phyloP scores from a whole-genome alignment of 2,888 invertebrate genomes.

The Eurytoma adleriae region DNA sequence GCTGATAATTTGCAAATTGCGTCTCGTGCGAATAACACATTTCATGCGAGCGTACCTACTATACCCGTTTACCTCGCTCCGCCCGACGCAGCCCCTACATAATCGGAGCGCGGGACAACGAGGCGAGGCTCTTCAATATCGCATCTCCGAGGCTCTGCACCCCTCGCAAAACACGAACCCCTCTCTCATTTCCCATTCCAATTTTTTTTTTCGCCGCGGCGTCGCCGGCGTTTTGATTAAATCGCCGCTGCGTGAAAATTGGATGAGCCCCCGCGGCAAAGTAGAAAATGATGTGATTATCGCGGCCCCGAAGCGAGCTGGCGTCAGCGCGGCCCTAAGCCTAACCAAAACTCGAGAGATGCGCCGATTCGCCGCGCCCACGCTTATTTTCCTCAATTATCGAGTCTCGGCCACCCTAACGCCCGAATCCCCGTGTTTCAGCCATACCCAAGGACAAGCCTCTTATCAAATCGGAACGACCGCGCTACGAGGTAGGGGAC shows the following conservation, averaged over 20 bases:
- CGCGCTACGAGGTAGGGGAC: constrained; percentile 87
- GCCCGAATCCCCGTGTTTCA: constrained; percentile 77
- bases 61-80: too few species aligned
- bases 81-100: too few species aligned
- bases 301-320: constrained; percentile 35
- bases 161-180: neutral
- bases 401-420: neutral
- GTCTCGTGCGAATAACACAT: too few species aligned
- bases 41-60: too few species aligned
- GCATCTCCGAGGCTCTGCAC: neutral
- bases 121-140: constrained; percentile 18
- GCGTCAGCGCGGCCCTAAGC: constrained; percentile 20
- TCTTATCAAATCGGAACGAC: constrained; percentile 83
- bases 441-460: constrained; percentile 84
- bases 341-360: neutral
- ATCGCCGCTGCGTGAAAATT: constrained; percentile 59
- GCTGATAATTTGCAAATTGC: too few species aligned
- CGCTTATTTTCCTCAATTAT: too few species aligned
- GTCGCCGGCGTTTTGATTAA: constrained; percentile 31
- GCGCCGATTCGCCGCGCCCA: too few species aligned
- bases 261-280: constrained; percentile 54
- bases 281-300: constrained; percentile 60
- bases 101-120: neutral
- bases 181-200: constrained; percentile 28
- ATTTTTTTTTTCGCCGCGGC: neutral